phyloP scores from a whole-genome alignment of 2,113 vertebrate genomes.

The Willisornis vidua region DNA sequence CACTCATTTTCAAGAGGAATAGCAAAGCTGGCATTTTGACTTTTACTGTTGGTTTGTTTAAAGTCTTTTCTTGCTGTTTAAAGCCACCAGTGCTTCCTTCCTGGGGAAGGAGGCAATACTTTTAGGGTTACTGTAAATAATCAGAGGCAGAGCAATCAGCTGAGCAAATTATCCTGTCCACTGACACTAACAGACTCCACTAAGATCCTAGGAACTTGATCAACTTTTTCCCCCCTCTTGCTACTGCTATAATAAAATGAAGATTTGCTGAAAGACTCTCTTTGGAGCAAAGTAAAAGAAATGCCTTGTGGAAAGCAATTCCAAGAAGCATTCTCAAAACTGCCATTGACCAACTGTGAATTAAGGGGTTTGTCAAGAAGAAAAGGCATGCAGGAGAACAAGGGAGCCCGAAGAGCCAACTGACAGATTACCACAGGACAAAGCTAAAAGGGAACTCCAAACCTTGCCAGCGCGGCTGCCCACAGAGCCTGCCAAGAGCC shows the following conservation, averaged over 20 bases:
- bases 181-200: conserved; percentile 35
- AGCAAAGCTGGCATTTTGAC: background rate
- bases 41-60: conserved; percentile 10
- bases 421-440: conserved; percentile 47
- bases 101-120: conserved; percentile 3
- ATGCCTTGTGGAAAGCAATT: background rate
- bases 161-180: conserved; percentile 29
- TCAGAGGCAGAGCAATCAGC: conserved; percentile 14
- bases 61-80: conserved; percentile 36
- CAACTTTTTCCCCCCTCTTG: background rate
- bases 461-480: conserved; percentile 18
- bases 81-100: conserved; percentile 43
- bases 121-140: conserved; percentile 48
- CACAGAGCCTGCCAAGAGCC: conserved; percentile 45
- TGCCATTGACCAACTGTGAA: background rate
- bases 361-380: conserved; percentile 16
- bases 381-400: conserved; percentile 35
- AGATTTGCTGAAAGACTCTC: background rate
- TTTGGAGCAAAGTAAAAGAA: background rate
- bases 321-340: background rate
- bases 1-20: background rate
- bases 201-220: background rate
- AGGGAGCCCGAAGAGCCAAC: conserved; percentile 1
- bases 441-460: conserved; percentile 46
- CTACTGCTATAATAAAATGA: background rate